These are phyloP conservation scores for Bovichtus diacanthus DNA, from an alignment of 2,797 vertebrate species.

Conservation along the genomic window DNA sequence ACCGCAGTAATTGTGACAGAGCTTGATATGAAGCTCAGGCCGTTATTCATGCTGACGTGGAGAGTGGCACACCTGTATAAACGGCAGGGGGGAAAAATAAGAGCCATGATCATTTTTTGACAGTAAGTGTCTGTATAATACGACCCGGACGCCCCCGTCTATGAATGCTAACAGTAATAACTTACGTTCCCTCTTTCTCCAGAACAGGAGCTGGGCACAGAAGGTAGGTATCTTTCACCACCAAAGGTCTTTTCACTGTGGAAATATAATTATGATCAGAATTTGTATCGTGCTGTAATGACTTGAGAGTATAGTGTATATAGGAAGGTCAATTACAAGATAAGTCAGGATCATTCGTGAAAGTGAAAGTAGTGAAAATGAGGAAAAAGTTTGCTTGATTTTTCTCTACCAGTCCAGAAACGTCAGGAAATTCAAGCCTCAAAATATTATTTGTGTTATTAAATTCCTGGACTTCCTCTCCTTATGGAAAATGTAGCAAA, in stretches of 20 bases:
- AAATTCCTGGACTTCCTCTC: slow-evolving; percentile 75
- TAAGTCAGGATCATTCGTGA: neutral
- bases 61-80: slow-evolving; percentile 91
- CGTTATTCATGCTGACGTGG: slow-evolving; percentile 98
- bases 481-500: slow-evolving; percentile 74
- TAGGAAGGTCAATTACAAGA: neutral
- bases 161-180: slow-evolving; percentile 30
- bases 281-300: neutral
- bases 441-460: slow-evolving; percentile 58
- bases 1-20: slow-evolving; percentile 95
- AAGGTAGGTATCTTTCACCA: slow-evolving; percentile 94
- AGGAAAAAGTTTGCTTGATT: slow-evolving; percentile 19
- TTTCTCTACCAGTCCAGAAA: slow-evolving; percentile 29
- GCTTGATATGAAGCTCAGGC: slow-evolving; percentile 98
- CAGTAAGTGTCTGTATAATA: neutral
- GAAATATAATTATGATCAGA: slow-evolving; percentile 31
- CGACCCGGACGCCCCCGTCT: neutral
- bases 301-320: neutral
- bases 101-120: neutral
- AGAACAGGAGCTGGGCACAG: slow-evolving; percentile 95
- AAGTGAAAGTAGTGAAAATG: slow-evolving; percentile 15
- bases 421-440: slow-evolving; percentile 42
- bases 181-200: slow-evolving; percentile 93
- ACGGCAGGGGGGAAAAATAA: neutral
- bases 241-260: slow-evolving; percentile 94